phyloP scores from a whole-genome alignment of 2,797 vertebrate genomes.

The Argya squamiceps region DNA sequence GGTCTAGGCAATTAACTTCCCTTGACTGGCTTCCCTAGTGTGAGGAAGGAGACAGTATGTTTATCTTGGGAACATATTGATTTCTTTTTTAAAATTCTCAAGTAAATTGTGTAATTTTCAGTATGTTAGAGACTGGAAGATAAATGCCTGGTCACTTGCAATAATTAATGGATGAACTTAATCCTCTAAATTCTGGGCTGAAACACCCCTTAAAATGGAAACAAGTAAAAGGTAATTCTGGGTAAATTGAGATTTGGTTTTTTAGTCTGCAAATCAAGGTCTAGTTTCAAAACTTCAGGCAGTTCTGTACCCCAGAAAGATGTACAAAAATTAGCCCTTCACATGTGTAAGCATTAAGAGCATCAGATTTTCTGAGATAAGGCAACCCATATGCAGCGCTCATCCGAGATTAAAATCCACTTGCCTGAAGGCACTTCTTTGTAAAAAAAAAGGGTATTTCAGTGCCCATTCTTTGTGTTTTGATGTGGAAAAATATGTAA shows the following conservation, averaged over 20 bases:
- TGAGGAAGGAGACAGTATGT: constrained; percentile 50
- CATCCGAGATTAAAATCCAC: constrained; percentile 7
- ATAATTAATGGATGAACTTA: constrained; percentile 46
- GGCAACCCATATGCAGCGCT: background rate
- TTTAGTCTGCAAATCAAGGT: background rate
- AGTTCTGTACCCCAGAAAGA: background rate
- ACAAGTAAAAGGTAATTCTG: background rate
- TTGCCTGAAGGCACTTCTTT: constrained; percentile 2
- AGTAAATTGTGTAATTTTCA: constrained; percentile 43
- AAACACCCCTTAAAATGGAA: background rate
- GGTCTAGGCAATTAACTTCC: constrained; percentile 76
- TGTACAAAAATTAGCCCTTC: background rate
- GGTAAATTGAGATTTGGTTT: background rate
- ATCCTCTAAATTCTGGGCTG: constrained; percentile 15
- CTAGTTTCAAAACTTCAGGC: constrained; percentile 43
- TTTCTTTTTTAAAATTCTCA: constrained; percentile 53
- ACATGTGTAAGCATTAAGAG: background rate
- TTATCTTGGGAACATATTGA: constrained; percentile 60
- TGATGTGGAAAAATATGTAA: constrained; percentile 34
- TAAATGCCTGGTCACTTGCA: background rate
- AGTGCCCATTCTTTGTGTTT: constrained; percentile 9
- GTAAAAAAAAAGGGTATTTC: constrained; percentile 29
- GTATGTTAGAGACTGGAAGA: constrained; percentile 4
- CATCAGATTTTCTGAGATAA: background rate
- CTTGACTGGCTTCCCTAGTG: constrained; percentile 65